Percentiles rank a stretch among this genome's conserved stretches.
These are phyloP conservation scores for Uromys caudimaculatus DNA, from an alignment of 2,797 vertebrate species.

Conservation along the genomic window DNA sequence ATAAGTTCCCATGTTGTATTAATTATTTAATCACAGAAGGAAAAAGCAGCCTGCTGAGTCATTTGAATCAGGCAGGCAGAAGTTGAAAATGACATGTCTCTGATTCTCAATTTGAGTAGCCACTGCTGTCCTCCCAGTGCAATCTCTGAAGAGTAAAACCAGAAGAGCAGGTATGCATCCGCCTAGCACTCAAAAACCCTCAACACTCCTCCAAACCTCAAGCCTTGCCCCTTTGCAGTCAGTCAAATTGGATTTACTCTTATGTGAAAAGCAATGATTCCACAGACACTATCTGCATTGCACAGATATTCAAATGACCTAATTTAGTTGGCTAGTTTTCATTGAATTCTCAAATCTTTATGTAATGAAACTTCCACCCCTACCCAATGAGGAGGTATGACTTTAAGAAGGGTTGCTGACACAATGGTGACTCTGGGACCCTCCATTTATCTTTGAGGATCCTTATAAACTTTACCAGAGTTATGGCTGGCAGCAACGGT, in stretches of 20 bases:
- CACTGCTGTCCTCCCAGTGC: background rate
- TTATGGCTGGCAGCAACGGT: background rate
- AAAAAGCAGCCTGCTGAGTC: constrained; percentile 50
- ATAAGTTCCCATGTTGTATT: background rate
- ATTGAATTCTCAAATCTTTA: background rate
- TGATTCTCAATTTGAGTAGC: constrained; percentile 25
- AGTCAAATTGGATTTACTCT: constrained; percentile 7
- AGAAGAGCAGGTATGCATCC: constrained; percentile 1
- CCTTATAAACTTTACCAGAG: background rate
- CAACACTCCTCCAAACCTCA: background rate
- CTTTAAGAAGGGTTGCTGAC: background rate
- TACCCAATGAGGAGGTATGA: background rate
- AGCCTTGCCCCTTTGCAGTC: background rate
- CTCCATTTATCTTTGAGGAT: background rate
- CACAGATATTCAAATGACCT: background rate
- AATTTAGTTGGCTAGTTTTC: background rate
- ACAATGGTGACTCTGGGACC: background rate
- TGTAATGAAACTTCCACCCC: constrained; percentile 4
- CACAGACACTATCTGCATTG: background rate
- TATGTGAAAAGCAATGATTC: constrained; percentile 41
- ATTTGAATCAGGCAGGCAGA: constrained; percentile 24
- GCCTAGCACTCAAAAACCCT: background rate
- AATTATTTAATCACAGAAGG: constrained; percentile 13
- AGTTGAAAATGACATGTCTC: constrained; percentile 49
- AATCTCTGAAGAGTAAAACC: constrained; percentile 59